Conservation (phyloP, 2,888 invertebrate genomes). For the Miltochrista miniata region DNA sequence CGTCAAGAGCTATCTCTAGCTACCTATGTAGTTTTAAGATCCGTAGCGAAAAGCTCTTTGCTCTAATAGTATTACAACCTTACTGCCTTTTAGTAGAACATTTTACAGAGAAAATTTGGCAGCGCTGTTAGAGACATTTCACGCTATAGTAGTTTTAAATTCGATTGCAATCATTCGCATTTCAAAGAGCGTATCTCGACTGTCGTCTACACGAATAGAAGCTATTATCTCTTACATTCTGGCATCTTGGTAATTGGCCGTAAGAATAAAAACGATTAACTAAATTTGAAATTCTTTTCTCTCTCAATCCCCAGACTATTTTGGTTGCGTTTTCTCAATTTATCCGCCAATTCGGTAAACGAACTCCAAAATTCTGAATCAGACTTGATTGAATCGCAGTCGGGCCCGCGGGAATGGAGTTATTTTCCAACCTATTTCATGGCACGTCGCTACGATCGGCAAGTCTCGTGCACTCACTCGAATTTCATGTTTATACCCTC, state of each 20-base stretch:
- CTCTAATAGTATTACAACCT: constrained; percentile 31
- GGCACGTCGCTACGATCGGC: constrained; percentile 56
- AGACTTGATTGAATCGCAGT: constrained; percentile 79
- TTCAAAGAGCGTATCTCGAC: constrained; percentile 8
- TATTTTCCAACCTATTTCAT: constrained; percentile 81
- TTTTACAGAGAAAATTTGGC: constrained; percentile 24
- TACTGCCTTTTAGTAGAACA: constrained; percentile 25
- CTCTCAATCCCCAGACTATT: constrained; percentile 57
- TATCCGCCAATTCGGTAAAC: constrained; percentile 69
- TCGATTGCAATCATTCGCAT: constrained; percentile 18
- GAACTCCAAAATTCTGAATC: constrained; percentile 80
- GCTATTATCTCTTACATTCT: constrained; percentile 33
- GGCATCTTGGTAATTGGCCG: constrained; percentile 48
- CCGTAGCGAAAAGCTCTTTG: constrained; percentile 33
- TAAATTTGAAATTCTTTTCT: constrained; percentile 48
- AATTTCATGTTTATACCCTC: constrained; percentile 68
- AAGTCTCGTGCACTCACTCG: constrained; percentile 53
- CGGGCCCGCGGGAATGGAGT: constrained; percentile 75
- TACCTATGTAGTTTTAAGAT: constrained; percentile 23
- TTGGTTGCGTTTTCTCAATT: constrained; percentile 61
- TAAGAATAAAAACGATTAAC: constrained; percentile 51
- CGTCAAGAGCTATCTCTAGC: constrained; percentile 23
- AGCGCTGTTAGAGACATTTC: constrained; percentile 19
- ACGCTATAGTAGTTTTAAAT: constrained; percentile 26
- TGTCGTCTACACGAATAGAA: constrained; percentile 21